Base-by-base conservation (phyloP, 1,140 invertebrate species). In the Drosophila tristis region DNA sequence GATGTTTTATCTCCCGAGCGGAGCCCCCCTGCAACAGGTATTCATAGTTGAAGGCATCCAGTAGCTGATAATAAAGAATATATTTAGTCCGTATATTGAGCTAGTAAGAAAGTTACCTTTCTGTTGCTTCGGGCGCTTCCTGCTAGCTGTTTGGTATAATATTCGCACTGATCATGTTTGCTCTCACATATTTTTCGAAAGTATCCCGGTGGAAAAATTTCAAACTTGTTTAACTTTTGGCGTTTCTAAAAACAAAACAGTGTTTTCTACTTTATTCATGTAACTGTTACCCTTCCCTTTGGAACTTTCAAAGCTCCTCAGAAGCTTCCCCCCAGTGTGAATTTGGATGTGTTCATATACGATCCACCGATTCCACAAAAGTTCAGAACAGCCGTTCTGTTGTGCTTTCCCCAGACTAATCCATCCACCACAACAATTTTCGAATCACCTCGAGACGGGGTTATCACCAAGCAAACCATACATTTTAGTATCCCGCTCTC, bases 1-100 rank as follows among this genome's bases (percentile, higher is more conserved):
- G 44, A 11, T 91, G 90, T 20, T 70, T 65, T 53, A 90, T 62
- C 57, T 90, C 84, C 1, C 74, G 71, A 0, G 66, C 47, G 0
- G 90, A 90, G 2, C 87, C 90, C 4, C 78, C 90, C 43, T 90
- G 90, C 39, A 90, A 50, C n/a, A 91, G 57, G 39, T 76, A 20
- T 2, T 91, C 87, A 58, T 77, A 91, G 51, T 86, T 73, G 0
- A 91, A 76, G 20, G 79, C 63, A 6, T 91, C 84, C 1, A 91
- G 63, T 0, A 89, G 26, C 84, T 86, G 11, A 1, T 4, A 1
- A 20, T 13, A 13, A 31, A 2, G 11, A 25, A 20, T 4, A 2
- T 2, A 57, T 51, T 25, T 26, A 13, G 11, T 7, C 1, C 7
- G 0, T 1, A 60, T 51, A 9, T 44, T 5, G 1, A 0, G 3